Evolutionary conservation across 1,140 invertebrate genomes (phyloP).

Genomic region (Melanaphis sacchari): DNA sequence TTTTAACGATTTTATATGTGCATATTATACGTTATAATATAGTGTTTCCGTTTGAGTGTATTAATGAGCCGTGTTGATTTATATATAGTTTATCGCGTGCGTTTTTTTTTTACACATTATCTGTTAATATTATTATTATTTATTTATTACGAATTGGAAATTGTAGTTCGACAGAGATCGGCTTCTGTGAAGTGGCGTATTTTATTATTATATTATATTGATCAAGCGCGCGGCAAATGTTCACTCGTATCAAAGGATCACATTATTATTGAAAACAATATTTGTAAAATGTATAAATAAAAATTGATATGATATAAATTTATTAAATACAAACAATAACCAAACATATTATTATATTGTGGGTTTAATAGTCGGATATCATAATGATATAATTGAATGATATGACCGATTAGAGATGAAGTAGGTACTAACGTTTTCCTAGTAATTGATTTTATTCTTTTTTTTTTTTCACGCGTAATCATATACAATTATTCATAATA

Average conservation of each 20-base stretch:
- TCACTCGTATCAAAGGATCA: not conserved
- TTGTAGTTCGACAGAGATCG: not conserved
- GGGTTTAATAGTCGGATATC: not conserved
- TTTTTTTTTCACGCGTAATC: not conserved
- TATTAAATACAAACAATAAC: not conserved
- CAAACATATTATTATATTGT: not conserved
- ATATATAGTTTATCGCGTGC: conserved; percentile 20
- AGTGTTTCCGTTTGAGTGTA: conserved; percentile 5
- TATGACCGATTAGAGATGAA: not conserved
- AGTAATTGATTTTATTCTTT: not conserved
- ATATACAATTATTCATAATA: not conserved
- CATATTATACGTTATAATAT: not conserved
- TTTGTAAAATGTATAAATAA: not conserved
- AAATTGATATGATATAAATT: not conserved
- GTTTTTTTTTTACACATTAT: not conserved
- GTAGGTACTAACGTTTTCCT: not conserved
- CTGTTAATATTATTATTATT: not conserved
- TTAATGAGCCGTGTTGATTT: conserved; percentile 32
- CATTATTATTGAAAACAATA: not conserved
- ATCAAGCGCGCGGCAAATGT: not conserved
- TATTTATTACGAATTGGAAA: conserved; percentile 10
- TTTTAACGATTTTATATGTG: not conserved
- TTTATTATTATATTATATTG: not conserved
- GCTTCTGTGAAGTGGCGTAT: conserved; percentile 14
- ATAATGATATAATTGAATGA: not conserved